Evolutionary conservation across 2,797 vertebrate genomes (phyloP).

Genomic region (Mareca penelope): DNA sequence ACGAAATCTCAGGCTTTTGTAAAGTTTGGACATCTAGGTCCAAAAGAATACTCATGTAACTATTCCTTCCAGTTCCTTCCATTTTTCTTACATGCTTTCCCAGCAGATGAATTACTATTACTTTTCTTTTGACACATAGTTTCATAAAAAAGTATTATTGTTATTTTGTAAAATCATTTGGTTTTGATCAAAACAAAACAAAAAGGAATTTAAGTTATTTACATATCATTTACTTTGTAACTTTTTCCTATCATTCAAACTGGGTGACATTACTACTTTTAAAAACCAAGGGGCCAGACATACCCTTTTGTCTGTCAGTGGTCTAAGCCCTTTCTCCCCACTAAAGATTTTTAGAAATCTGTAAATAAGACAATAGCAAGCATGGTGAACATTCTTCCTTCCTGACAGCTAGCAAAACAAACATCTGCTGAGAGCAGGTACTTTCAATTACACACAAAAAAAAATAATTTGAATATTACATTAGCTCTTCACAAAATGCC

Average conservation of each 20-base stretch:
- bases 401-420: not conserved
- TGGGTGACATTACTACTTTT: not conserved
- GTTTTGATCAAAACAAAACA: not conserved
- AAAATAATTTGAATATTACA: not conserved
- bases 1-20: not conserved
- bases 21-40: not conserved
- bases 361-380: not conserved
- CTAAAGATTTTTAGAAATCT: not conserved
- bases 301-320: not conserved
- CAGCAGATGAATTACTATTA: not conserved
- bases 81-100: not conserved
- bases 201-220: not conserved
- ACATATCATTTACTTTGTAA: not conserved
- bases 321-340: not conserved
- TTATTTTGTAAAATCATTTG: not conserved
- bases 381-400: not conserved
- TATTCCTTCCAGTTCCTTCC: not conserved
- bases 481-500: not conserved
- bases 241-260: not conserved
- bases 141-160: not conserved
- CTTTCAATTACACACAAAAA: not conserved
- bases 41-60: not conserved
- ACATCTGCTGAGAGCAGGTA: not conserved
- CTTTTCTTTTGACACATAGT: not conserved
- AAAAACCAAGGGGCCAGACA: not conserved